Evolutionary conservation across 2,113 vertebrate genomes (phyloP).

Genomic region (Prunella himalayana): DNA sequence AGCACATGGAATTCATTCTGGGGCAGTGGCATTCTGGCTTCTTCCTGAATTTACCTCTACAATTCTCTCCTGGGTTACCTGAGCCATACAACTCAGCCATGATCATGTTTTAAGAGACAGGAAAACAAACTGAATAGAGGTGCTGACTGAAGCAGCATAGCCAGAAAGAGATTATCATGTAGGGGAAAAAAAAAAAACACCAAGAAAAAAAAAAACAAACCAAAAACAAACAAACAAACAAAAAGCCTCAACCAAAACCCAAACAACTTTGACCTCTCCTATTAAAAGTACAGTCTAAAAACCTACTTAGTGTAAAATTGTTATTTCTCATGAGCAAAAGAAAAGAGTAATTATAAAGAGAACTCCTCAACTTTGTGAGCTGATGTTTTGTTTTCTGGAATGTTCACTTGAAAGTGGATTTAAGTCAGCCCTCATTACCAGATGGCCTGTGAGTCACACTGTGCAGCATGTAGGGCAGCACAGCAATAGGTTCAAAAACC

Average conservation of each 20-base stretch:
- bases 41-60: not conserved
- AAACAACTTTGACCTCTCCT: not conserved
- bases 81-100: not conserved
- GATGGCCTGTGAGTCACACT: fast-evolving
- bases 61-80: not conserved
- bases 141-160: not conserved
- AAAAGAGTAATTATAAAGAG: not conserved
- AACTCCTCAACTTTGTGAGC: not conserved
- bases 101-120: not conserved
- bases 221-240: too few species aligned
- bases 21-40: not conserved
- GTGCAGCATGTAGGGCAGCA: not conserved
- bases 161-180: not conserved
- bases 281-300: not conserved
- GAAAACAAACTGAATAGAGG: not conserved
- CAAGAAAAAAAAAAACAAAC: too few species aligned
- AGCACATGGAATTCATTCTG: not conserved
- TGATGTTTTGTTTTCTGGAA: not conserved
- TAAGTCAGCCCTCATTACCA: not conserved
- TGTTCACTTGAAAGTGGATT: not conserved
- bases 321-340: not conserved
- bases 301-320: not conserved
- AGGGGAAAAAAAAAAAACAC: not conserved
- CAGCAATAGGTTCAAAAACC: fast-evolving
- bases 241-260: not conserved